These are phyloP conservation scores for Thelaira solivaga DNA, from an alignment of 2,888 invertebrate species.

Conservation along the genomic window DNA sequence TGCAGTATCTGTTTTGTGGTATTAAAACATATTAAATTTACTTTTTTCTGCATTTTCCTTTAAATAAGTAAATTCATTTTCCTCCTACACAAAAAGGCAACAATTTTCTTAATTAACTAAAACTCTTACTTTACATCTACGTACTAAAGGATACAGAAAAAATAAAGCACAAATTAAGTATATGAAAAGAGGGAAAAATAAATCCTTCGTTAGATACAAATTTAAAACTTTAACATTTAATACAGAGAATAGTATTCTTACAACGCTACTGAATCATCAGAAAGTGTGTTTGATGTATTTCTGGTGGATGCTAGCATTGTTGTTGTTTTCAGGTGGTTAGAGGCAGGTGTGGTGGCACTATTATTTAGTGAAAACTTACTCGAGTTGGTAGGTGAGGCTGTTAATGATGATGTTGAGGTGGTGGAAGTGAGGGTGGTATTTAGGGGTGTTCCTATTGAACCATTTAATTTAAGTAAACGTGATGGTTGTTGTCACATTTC, in stretches of 20 bases:
- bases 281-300: constrained; percentile 42
- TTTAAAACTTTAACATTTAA: constrained; percentile 14
- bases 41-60: neutral
- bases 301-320: constrained; percentile 29
- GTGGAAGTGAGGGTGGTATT: constrained; percentile 30
- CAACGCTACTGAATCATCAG: constrained; percentile 59
- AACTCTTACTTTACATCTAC: neutral
- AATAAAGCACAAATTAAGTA: neutral
- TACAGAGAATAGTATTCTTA: constrained; percentile 24
- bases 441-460: constrained; percentile 22
- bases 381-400: constrained; percentile 37
- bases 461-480: constrained; percentile 39
- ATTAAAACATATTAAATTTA: neutral
- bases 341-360: constrained; percentile 53
- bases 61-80: neutral
- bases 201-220: constrained; percentile 16
- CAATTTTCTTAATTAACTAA: constrained; percentile 30
- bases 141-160: neutral
- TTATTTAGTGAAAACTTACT: constrained; percentile 40
- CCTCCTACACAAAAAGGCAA: constrained; percentile 4
- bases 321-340: constrained; percentile 49
- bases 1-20: no score
- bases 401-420: constrained; percentile 44
- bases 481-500: constrained; percentile 81
- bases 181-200: neutral